Evolutionary conservation across 2,113 vertebrate genomes (phyloP), one percentile per base, ranked within the genome.

Genomic region (Phodopus roborovskii): DNA sequence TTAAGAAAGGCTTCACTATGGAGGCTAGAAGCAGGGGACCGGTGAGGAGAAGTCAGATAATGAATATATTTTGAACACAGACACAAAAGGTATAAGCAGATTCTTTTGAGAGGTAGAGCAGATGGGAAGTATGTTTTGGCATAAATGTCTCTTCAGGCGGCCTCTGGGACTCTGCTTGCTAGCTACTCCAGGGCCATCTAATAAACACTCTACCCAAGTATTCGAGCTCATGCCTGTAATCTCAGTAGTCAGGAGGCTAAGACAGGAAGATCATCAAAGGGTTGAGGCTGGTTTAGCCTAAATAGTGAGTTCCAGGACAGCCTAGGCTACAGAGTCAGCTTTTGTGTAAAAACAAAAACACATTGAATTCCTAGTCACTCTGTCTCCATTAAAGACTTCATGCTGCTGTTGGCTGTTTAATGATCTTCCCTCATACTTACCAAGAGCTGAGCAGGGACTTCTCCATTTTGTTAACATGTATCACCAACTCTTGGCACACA

Each of bases 41-140:
- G 50, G 17, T n/a, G n/a, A 77, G n/a, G 30, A 94, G n/a, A 93
- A 66, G 39, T 90, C 74, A 92, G 64, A 91, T 58, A 87, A 39
- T 50, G 62, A 74, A 86, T 81, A 88, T 1, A 70, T 75, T 91
- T 82, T 9, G 4, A 95, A 96, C 15, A 78, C 0, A 88, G 33
- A 88, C 16, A 24, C 70, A 77, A 91, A 85, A 90, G 91, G 33
- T 58, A 95, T 92, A 22, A 86, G 45, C n/a, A 91, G 82, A 90
- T 89, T 62, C 28, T 56, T 87, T 60, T 81, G 64, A 62, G 82
- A 94, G 62, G 28, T 30, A 90, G 70, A 93, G 48, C 19, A 15
- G 74, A 93, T 50, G 24, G 17, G 56, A 71, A 28, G n/a, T 85
- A 1, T 28, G 6, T 42, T 81, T 96, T 39, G 84, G 62, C 28